These are phyloP conservation scores for Vanessa atalanta DNA, from an alignment of 1,140 invertebrate genomes.

Conservation along the genomic window DNA sequence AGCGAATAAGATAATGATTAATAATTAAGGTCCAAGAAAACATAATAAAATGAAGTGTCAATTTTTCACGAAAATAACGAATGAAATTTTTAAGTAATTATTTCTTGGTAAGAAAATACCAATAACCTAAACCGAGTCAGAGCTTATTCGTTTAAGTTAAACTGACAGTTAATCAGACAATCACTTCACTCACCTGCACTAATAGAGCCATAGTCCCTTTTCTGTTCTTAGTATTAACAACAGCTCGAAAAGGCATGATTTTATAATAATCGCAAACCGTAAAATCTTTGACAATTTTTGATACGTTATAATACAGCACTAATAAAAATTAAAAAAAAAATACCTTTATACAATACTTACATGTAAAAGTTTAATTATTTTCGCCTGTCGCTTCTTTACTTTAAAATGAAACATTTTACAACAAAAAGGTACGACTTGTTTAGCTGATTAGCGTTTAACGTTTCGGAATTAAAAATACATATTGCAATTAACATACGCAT, in stretches of 20 bases:
- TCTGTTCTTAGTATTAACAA: neutral
- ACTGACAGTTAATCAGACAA: neutral
- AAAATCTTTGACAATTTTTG: neutral
- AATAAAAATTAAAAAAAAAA: neutral
- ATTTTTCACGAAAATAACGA: too few relatives aligned
- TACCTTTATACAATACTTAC: conserved; percentile 37
- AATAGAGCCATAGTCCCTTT: conserved; percentile 27
- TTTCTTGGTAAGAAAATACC: too few relatives aligned
- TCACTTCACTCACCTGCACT: conserved; percentile 37
- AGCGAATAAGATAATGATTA: too few relatives aligned
- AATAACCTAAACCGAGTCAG: too few relatives aligned
- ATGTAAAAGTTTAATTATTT: conserved; percentile 48
- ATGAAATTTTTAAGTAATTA: too few relatives aligned
- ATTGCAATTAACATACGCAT: neutral
- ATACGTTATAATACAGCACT: conserved; percentile 17
- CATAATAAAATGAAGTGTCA: too few relatives aligned
- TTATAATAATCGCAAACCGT: neutral
- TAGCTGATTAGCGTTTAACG: neutral
- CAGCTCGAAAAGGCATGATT: neutral
- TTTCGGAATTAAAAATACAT: conserved; percentile 4
- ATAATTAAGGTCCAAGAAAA: too few relatives aligned
- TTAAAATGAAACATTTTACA: conserved; percentile 50
- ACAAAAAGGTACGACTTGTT: neutral
- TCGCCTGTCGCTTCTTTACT: conserved; percentile 44
- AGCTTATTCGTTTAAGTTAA: neutral